Base-by-base conservation (phyloP, 2,888 invertebrate genomes). In the Drosophila mimica region DNA sequence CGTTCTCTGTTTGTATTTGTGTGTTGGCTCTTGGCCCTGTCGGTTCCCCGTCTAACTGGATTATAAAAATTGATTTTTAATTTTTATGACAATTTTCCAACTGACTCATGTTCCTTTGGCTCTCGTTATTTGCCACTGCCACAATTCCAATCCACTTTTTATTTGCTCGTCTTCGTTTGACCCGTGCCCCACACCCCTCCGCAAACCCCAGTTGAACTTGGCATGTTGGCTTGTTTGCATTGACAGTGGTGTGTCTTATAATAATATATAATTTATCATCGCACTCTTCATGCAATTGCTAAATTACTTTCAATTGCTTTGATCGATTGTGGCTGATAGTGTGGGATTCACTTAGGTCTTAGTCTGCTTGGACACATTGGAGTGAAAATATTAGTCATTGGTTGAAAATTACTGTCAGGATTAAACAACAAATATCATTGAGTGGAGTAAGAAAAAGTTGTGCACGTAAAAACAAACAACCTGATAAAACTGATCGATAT, bases 21-120 rank as follows among this genome's bases (percentile, higher is more conserved):
- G 68, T 58, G 25, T 66, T 57, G 65, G 69, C 48, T 67, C 66
- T 69, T 36, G 51, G 58, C 48, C 71, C 71, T 57, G 59, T 76
- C 53, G 63, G 62, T 15, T 20, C 40, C 67, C 82, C 70, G 76
- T 79, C 89, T 91, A 92, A 92, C 85, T 91, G 91, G 91, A 92
- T 92, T 92, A 92, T 81, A 91, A 92, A 91, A 91, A 92, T 92
- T 92, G 92, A 92, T 92, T 92, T 91, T 90, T 89, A 90, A 89
- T 88, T 91, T 88, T 91, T 89, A 90, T 91, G 90, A 91, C 88
- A 88, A 88, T 82, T 88, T 46, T 88, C 81, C 88, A 89, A 84
- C 80, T 80, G 89, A 86, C 81, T 87, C 90, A 77, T 64, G 61
- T 60, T 58, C 62, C 34, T 54, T 25, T 25, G 46, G 46, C 46